Evolutionary conservation across 2,888 invertebrate genomes (phyloP).

Genomic region (Pinctada fucata): DNA sequence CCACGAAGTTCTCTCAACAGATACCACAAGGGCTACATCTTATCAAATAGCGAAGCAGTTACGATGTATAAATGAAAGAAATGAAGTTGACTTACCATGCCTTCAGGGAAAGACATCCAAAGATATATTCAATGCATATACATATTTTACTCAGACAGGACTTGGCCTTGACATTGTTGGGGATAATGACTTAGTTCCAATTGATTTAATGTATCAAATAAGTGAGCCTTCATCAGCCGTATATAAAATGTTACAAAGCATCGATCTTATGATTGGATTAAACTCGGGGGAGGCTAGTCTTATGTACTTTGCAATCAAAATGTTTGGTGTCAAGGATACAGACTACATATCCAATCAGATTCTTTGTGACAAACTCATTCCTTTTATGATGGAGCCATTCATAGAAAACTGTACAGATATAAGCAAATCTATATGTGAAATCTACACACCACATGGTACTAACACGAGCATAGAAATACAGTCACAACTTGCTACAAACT

Average conservation of each 20-base stretch:
- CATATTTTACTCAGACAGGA: constrained; percentile 48
- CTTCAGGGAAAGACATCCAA: background rate
- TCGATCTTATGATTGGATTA: constrained; percentile 51
- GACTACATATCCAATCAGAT: constrained; percentile 41
- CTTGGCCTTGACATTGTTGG: constrained; percentile 40
- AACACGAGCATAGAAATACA: constrained; percentile 16
- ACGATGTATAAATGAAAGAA: constrained; percentile 21
- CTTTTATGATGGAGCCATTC: constrained; percentile 36
- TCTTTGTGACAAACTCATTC: constrained; percentile 44
- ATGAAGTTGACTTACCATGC: background rate
- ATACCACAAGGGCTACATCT: constrained; percentile 9
- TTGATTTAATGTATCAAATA: constrained; percentile 4
- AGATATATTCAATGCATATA: background rate
- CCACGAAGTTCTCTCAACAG: background rate
- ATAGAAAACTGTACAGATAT: constrained; percentile 33
- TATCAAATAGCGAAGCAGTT: constrained; percentile 36
- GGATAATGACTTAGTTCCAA: constrained; percentile 22
- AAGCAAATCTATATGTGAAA: constrained; percentile 37
- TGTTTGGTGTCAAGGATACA: constrained; percentile 37
- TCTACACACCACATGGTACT: constrained; percentile 30
- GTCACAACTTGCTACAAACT: constrained; percentile 38
- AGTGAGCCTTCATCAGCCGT: constrained; percentile 24
- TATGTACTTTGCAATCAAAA: constrained; percentile 40
- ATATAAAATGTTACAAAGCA: constrained; percentile 41
- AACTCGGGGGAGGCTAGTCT: constrained; percentile 54